Conservation (phyloP, 2,888 invertebrate species). For the Aspidiotus destructor region DNA sequence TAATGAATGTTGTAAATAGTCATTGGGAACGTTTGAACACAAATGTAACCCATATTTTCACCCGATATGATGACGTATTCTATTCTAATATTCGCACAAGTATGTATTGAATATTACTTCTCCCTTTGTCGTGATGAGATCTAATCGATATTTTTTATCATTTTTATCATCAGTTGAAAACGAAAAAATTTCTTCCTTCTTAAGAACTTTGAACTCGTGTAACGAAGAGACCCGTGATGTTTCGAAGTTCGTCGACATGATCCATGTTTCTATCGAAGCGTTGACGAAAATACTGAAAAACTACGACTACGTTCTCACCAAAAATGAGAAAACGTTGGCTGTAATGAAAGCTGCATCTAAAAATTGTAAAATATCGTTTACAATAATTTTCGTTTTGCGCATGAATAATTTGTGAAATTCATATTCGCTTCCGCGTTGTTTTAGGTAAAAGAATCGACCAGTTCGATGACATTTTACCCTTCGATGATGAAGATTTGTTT, state of each 20-base stretch:
- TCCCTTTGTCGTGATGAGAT: neutral
- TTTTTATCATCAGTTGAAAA: constrained; percentile 65
- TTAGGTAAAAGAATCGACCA: neutral
- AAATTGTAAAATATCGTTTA: no score
- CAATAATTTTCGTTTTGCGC: no score
- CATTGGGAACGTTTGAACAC: constrained; percentile 97
- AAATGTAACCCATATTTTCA: constrained; percentile 84
- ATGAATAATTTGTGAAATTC: no score
- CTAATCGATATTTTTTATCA: constrained; percentile 37
- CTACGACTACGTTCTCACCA: constrained; percentile 87
- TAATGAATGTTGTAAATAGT: constrained; percentile 91
- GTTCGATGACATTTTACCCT: neutral
- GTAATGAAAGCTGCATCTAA: constrained; percentile 53
- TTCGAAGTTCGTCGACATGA: constrained; percentile 76
- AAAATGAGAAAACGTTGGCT: constrained; percentile 86
- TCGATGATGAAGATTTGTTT: neutral
- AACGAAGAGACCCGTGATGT: constrained; percentile 95
- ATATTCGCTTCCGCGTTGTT: no score
- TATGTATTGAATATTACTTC: constrained; percentile 42
- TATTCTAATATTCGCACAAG: constrained; percentile 92
- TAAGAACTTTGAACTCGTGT: constrained; percentile 92
- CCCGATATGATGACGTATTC: constrained; percentile 93
- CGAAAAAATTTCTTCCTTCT: constrained; percentile 89
- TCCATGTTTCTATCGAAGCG: constrained; percentile 91
- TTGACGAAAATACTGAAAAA: constrained; percentile 95